Percentiles rank a stretch among this genome's conserved stretches.
Conservation (phyloP, 2,888 invertebrate genomes). For the Drosophila subquinaria region DNA sequence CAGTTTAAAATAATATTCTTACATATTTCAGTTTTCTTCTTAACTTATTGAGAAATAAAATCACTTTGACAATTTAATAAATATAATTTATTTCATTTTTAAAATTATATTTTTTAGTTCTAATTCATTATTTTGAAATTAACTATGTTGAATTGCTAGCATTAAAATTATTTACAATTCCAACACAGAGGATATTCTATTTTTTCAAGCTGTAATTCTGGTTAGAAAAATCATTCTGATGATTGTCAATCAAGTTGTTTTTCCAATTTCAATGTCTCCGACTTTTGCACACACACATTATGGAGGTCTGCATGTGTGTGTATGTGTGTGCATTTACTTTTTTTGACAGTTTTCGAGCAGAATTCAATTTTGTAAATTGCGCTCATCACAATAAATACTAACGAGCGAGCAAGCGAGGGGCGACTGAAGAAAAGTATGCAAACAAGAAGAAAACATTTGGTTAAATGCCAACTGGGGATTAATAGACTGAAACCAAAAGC, state of each 20-base stretch:
- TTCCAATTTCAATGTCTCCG: not conserved
- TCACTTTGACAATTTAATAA: too few species aligned
- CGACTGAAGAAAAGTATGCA: constrained; percentile 27
- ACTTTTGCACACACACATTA: not conserved
- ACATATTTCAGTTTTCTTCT: too few species aligned
- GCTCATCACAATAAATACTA: constrained; percentile 52
- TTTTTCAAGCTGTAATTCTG: not conserved
- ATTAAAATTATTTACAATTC: too few species aligned
- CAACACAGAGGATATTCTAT: too few species aligned
- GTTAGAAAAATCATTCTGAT: not conserved
- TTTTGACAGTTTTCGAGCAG: constrained; percentile 27
- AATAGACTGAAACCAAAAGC: constrained; percentile 55
- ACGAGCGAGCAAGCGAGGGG: constrained; percentile 3
- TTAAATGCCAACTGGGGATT: constrained; percentile 68
- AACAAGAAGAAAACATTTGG: constrained; percentile 55
- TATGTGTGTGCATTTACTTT: constrained; percentile 1
- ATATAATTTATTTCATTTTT: too few species aligned
- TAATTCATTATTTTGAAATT: too few species aligned
- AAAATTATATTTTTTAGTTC: too few species aligned
- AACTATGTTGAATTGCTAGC: too few species aligned
- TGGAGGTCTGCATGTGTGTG: not conserved
- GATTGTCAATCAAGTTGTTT: not conserved
- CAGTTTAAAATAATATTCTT: too few species aligned
- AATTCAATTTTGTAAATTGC: constrained; percentile 71
- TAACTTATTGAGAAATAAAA: too few species aligned